These are phyloP conservation scores for Horisme vitalbata DNA, from an alignment of 2,888 invertebrate genomes.

Conservation along the genomic window DNA sequence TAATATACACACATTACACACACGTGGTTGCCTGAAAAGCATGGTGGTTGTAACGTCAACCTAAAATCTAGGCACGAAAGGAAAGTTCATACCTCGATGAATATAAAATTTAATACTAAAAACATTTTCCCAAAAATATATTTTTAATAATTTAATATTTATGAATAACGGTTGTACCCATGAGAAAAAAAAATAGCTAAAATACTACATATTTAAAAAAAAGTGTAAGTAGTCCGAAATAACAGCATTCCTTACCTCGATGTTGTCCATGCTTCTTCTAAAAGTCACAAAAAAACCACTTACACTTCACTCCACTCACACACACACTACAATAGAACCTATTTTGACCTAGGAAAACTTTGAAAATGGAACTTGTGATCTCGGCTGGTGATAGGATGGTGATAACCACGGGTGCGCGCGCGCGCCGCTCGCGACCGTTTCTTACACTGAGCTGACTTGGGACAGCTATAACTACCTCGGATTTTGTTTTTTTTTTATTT, in stretches of 20 bases:
- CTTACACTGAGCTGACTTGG: conserved; percentile 70
- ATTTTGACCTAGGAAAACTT: no score
- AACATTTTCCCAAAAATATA: no score
- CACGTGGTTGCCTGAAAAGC: no score
- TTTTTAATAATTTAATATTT: no score
- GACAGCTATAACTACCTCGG: conserved; percentile 63
- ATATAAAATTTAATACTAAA: no score
- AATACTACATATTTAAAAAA: no score
- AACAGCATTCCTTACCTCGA: conserved; percentile 23
- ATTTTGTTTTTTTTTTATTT: conserved; percentile 62
- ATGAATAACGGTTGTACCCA: no score
- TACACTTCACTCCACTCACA: conserved; percentile 41
- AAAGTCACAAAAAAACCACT: conserved; percentile 43
- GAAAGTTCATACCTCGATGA: no score
- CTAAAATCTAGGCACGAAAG: no score
- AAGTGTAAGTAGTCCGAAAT: background rate
- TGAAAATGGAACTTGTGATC: conserved; percentile 18
- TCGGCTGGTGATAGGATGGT: conserved; percentile 49
- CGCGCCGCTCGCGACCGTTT: conserved; percentile 68
- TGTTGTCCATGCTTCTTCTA: conserved; percentile 30
- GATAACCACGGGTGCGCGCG: conserved; percentile 59
- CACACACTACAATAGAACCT: conserved; percentile 9
- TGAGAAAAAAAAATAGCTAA: no score
- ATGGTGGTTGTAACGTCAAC: no score
- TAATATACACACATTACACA: no score